Evolutionary conservation across 1,140 invertebrate species (phyloP).

Genomic region (Cyclargus thomasi): DNA sequence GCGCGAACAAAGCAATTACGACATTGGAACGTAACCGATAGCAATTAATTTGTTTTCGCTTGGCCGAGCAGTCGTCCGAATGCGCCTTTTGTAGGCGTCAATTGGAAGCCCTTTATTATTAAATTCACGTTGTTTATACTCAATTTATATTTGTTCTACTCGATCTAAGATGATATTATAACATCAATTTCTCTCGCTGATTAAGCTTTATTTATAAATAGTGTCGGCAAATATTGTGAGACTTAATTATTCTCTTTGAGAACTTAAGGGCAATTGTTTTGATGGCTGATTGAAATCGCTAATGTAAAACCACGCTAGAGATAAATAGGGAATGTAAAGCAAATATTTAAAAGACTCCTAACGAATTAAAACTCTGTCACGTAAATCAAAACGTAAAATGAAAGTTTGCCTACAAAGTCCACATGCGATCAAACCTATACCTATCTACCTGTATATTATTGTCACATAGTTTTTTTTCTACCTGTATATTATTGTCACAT

Average conservation of each 20-base stretch:
- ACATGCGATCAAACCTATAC: no score
- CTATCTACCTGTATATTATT: no score
- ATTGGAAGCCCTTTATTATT: constrained; percentile 51
- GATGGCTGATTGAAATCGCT: neutral
- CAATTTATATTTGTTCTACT: constrained; percentile 24
- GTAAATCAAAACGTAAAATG: neutral
- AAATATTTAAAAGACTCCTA: no score
- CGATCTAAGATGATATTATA: neutral
- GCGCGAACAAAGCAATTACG: constrained; percentile 61
- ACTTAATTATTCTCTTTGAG: neutral
- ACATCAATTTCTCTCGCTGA: neutral
- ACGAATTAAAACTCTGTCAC: neutral
- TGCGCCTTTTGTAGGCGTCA: constrained; percentile 54
- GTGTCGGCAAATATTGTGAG: neutral
- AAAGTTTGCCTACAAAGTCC: no score
- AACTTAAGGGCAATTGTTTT: neutral
- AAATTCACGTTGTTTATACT: constrained; percentile 40
- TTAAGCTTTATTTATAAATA: neutral
- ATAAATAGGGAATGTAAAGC: no score
- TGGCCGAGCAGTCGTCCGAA: constrained; percentile 48
- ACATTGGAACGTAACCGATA: constrained; percentile 56
- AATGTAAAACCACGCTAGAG: neutral
- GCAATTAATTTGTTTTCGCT: constrained; percentile 68
- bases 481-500: no score
- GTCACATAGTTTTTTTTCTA: no score